Evolutionary conservation across 1,140 invertebrate genomes (phyloP), one percentile per base, ranked within the genome.

Genomic region (Caenorhabditis latens): DNA sequence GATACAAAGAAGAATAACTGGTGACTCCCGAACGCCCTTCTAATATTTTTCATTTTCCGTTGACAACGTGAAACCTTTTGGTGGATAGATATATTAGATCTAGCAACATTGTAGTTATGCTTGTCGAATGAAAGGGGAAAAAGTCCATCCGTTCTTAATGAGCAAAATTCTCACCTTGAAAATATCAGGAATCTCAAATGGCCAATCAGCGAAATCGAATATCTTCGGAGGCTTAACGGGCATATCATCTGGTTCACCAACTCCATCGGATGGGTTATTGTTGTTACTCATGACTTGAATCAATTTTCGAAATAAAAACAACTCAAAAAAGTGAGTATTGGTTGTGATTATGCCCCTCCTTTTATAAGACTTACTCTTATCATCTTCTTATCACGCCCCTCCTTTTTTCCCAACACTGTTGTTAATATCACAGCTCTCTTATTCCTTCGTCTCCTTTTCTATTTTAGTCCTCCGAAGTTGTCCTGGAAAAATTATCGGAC

Each of bases 161-260:
- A 32, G 32, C 4, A 8, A 40, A 13, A 9, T 8, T 4, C 21
- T 8, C 24, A 79, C 71, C 40, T 50, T 53, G 14, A 79, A 79
- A 79, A 79, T 79, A 79, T 79, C 71, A 11, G 71, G 71, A 79
- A 79, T 79, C 46, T 79, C 71, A 24, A 79, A 79, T 0, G 71
- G 71, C 71, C 67, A 75, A 24, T 79, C 71, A 13, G 71, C 46
- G 14, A 79, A 79, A 50, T 53, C 67, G 42, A 75, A 79, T 6
- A 79, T 50, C n/a, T 53, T 79, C 46, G 71, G 71, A 79, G 71
- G 71, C 13, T 79, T 79, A 0, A 79, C 71, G 1, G 71, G 71
- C 14, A 79, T 40, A 50, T 79, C 71, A 50, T 79, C 71, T 0
- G 71, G 43, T 53, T 79, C 71, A 24, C 46, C 71, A 24, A 50